Conservation (phyloP, 2,888 invertebrate species). For the Plagodis dolabraria region DNA sequence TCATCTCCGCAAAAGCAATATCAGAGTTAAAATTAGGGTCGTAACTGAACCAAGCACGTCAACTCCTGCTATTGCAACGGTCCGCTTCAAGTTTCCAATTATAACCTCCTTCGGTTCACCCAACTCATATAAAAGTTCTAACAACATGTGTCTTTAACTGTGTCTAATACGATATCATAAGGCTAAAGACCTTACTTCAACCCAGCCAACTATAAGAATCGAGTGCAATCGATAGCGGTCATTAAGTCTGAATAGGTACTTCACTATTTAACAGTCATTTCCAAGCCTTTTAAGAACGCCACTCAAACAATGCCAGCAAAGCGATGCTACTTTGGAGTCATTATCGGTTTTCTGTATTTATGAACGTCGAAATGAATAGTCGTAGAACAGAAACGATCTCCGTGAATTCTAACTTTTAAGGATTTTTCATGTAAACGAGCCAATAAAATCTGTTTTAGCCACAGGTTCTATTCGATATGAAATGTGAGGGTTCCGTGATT, state of each 20-base stretch:
- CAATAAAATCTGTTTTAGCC: constrained; percentile 21
- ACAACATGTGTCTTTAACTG: constrained; percentile 64
- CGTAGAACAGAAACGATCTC: constrained; percentile 20
- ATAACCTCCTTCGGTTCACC: constrained; percentile 74
- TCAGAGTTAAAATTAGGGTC: constrained; percentile 65
- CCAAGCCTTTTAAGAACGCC: constrained; percentile 41
- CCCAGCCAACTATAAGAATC: constrained; percentile 27
- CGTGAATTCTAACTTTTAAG: constrained; percentile 10
- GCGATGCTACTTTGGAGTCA: constrained; percentile 36
- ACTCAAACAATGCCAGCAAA: constrained; percentile 38
- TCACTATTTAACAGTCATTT: constrained; percentile 39
- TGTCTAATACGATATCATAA: constrained; percentile 48
- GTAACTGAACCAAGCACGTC: constrained; percentile 55
- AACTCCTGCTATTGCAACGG: constrained; percentile 57
- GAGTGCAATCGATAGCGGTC: constrained; percentile 40
- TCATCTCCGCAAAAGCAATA: constrained; percentile 41
- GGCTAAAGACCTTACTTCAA: constrained; percentile 40
- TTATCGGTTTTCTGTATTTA: constrained; percentile 36
- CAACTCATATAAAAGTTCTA: constrained; percentile 81
- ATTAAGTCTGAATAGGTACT: constrained; percentile 41
- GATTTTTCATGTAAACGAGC: constrained; percentile 23
- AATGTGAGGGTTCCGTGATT: constrained; percentile 46
- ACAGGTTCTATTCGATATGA: constrained; percentile 31
- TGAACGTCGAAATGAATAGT: constrained; percentile 27
- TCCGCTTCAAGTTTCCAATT: constrained; percentile 77